Evolutionary conservation across 30 jellyfish, hydroid and myxozoan genomes (phyloP), one percentile per base, ranked within the genome.

Genomic region (Turritopsis dohrnii): DNA sequence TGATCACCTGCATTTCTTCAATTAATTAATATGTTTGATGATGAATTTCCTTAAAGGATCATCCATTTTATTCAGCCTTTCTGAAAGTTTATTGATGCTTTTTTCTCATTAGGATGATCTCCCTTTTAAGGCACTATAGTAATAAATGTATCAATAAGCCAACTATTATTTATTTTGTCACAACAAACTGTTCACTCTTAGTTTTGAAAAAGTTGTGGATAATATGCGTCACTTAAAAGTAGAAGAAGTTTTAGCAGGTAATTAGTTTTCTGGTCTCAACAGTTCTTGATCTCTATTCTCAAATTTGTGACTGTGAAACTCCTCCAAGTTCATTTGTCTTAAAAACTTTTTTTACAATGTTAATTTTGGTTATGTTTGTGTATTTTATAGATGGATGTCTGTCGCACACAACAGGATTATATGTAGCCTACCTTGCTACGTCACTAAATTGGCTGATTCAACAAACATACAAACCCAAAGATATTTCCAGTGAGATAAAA

Each of bases 341-440:
- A n/a, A 13, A 41, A 41, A 41, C 60, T 41, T 41, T 41, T 41
- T 5, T 13, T 13, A 13, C 13, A 13, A 41, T 41, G 5, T 13
- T 41, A 41, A n/a, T n/a, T 27, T 23, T 69, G 4, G 1, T 27
- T 69, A 21, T 60, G 77, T 69, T 69, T 69, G 28, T 69, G 31
- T 66, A 3, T 9, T 41, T 74, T 25, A 72, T 1, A 74, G 83
- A 41, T 30, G 83, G 83, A 22, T 74, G 83, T 74, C 60, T 74
- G 23, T 74, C 83, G 21, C 83, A 74, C 41, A 29, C 83, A 26
- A 74, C 83, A 20, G 83, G 83, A 21, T 41, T 74, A n/a, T 29
- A 24, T 30, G 83, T 74, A 24, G 83, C 83, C 28, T 74, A 74
- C 0, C 52, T 74, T 8, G 83, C 83, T 41, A 41, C 53, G 9